These are phyloP conservation scores for Desmodus rotundus DNA, from an alignment of 2,113 vertebrate genomes.

Conservation along the genomic window DNA sequence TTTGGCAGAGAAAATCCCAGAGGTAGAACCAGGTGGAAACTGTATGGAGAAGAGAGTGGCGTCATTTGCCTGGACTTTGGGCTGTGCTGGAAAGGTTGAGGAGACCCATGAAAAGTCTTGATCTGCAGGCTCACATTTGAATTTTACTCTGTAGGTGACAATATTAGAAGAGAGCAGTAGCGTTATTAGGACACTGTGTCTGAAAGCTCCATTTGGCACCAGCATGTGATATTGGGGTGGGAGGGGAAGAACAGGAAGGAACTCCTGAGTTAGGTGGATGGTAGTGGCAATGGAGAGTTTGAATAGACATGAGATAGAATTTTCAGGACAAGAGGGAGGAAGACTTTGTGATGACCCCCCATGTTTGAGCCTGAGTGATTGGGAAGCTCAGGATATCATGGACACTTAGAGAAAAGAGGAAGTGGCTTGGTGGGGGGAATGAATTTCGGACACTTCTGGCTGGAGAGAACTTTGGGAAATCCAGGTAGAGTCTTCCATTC, in stretches of 20 bases:
- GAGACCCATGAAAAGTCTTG: neutral
- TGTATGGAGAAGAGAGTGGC: neutral
- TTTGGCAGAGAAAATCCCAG: neutral
- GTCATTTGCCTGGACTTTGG: neutral
- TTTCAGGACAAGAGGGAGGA: neutral
- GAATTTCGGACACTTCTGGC: neutral
- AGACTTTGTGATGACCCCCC: neutral
- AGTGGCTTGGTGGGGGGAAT: rapidly evolving
- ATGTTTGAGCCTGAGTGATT: neutral
- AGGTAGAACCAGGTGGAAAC: neutral
- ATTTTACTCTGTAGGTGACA: neutral
- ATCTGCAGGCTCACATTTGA: neutral
- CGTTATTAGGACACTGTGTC: neutral
- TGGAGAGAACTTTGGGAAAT: neutral
- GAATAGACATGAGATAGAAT: neutral
- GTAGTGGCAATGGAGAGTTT: neutral
- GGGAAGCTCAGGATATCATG: neutral
- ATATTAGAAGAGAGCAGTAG: neutral
- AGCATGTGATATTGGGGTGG: neutral
- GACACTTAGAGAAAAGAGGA: neutral
- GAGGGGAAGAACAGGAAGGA: neutral
- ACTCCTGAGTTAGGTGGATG: neutral
- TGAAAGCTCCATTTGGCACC: neutral
- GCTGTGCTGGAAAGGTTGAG: neutral
- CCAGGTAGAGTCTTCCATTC: neutral